Percentiles rank a stretch among this genome's conserved stretches.
phyloP scores from a whole-genome alignment of 2,888 invertebrate genomes.

The Tanytarsus gracilentus region DNA sequence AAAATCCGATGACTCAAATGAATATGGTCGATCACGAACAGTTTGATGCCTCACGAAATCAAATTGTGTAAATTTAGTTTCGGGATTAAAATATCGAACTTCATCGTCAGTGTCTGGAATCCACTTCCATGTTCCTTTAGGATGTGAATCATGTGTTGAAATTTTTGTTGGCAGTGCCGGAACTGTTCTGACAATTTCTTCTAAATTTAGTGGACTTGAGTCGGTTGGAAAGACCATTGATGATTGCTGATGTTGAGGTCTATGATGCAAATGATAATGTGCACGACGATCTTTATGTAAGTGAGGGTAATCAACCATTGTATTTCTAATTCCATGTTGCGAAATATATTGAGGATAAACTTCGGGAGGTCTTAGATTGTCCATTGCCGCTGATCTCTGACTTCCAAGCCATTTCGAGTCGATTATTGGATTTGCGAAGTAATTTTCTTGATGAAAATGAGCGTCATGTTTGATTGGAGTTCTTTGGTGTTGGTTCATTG shows the following conservation, averaged over 20 bases:
- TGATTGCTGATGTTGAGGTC: not conserved
- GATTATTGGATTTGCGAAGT: not conserved
- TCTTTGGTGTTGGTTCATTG: conserved; percentile 6
- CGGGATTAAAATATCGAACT: not conserved
- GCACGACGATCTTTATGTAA: not conserved
- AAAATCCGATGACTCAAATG: not conserved
- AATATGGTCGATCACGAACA: conserved; percentile 17
- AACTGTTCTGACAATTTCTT: not conserved
- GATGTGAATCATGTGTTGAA: not conserved
- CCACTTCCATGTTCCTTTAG: conserved; percentile 27
- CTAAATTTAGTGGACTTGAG: not conserved
- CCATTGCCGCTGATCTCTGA: conserved; percentile 6
- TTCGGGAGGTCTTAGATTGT: not conserved
- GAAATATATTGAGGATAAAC: not conserved
- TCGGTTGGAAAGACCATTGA: not conserved
- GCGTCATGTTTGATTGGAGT: conserved; percentile 11
- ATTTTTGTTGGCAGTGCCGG: not conserved
- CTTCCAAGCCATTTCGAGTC: conserved; percentile 18
- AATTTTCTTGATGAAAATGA: not conserved
- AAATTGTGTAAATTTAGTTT: not conserved
- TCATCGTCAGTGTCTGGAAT: conserved; percentile 1
- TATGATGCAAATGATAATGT: not conserved
- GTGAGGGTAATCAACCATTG: not conserved
- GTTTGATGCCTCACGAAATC: not conserved
- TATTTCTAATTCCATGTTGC: not conserved